phyloP scores from a whole-genome alignment of 2,113 vertebrate genomes.

The Hystrix brachyura region DNA sequence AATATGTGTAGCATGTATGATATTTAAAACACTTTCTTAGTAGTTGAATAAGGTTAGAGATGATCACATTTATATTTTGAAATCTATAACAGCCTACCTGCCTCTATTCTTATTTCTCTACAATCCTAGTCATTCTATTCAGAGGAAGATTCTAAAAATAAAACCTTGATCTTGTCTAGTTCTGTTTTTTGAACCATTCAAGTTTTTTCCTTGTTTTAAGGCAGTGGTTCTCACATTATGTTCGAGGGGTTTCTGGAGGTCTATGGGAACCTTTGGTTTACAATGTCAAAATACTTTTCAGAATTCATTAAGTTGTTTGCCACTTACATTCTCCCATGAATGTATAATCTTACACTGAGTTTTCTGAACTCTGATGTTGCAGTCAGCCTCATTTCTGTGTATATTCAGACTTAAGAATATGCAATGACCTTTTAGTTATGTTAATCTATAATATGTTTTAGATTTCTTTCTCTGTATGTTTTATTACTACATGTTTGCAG shows the following conservation, averaged over 20 bases:
- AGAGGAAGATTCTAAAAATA: background rate
- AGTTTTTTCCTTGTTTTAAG: background rate
- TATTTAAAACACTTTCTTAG: background rate
- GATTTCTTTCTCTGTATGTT: too few relatives aligned
- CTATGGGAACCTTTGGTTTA: background rate
- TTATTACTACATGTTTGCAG: too few relatives aligned
- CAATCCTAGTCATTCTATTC: background rate
- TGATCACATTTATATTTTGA: background rate
- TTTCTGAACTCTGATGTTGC: background rate
- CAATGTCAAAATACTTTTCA: slow-evolving; percentile 35
- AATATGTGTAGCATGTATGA: background rate
- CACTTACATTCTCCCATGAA: background rate
- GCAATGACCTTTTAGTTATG: too few relatives aligned
- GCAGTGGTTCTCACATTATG: background rate
- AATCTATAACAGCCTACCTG: background rate
- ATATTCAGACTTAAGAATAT: too few relatives aligned
- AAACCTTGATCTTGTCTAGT: background rate
- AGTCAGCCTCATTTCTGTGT: background rate
- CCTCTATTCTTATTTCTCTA: background rate
- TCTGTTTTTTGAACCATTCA: background rate
- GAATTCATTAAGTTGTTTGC: slow-evolving; percentile 22
- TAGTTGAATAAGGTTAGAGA: background rate
- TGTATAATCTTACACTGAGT: background rate
- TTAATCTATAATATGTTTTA: too few relatives aligned
- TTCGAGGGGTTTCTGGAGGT: background rate